phyloP scores from a whole-genome alignment of 37 sponge, comb jelly and placozoan genomes.

The Oopsacas minuta region DNA sequence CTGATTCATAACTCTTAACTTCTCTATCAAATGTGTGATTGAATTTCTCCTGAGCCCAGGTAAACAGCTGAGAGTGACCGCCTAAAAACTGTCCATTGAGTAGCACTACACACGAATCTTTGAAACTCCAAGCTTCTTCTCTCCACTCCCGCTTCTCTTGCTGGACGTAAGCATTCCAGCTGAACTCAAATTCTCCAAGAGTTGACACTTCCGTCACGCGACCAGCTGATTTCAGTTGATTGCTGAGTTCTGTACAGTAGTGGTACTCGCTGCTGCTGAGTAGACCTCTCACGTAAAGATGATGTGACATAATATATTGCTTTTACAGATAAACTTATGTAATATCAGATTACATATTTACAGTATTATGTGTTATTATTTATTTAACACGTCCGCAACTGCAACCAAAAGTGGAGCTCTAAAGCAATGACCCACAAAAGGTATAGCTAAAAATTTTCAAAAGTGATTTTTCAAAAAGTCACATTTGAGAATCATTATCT shows the following conservation, averaged over 20 bases:
- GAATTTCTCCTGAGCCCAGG: neutral
- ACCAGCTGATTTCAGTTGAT: neutral
- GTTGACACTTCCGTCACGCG: neutral
- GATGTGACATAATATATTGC: neutral
- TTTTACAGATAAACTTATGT: too few species aligned
- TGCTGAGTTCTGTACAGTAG: neutral
- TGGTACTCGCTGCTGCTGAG: neutral
- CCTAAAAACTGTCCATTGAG: neutral
- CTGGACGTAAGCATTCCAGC: neutral
- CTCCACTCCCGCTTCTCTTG: neutral
- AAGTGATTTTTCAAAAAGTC: too few species aligned
- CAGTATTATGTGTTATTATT: too few species aligned
- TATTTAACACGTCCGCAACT: too few species aligned
- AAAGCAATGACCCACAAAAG: too few species aligned
- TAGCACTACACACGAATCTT: neutral
- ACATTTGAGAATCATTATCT: too few species aligned
- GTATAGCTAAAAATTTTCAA: too few species aligned
- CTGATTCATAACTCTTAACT: neutral
- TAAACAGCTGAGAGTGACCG: neutral
- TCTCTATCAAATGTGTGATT: neutral
- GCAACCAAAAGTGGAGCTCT: too few species aligned
- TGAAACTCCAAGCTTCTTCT: constrained; percentile 12
- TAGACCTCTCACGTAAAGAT: neutral
- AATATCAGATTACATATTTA: too few species aligned
- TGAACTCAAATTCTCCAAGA: neutral